These are phyloP conservation scores for Sympetrum striolatum DNA, from an alignment of 2,888 invertebrate genomes.

Conservation along the genomic window DNA sequence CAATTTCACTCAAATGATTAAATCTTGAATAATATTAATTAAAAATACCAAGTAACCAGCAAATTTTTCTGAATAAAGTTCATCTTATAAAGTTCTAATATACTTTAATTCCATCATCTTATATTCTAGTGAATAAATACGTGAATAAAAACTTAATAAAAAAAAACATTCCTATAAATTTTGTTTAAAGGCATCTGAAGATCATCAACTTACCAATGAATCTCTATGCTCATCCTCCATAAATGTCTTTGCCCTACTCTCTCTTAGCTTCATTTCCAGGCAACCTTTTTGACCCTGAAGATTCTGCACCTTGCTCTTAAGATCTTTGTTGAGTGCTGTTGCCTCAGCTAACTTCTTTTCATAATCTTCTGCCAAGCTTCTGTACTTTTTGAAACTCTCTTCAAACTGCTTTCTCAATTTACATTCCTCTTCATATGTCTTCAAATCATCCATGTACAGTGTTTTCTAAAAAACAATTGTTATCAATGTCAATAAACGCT, in stretches of 20 bases:
- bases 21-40: too few relatives aligned
- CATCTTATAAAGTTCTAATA: too few relatives aligned
- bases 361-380: background rate
- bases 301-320: background rate
- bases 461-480: background rate
- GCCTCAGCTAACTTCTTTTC: background rate
- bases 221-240: background rate
- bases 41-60: too few relatives aligned
- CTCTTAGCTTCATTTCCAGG: background rate
- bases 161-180: background rate
- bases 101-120: too few relatives aligned
- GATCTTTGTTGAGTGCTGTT: background rate
- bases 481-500: background rate
- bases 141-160: too few relatives aligned
- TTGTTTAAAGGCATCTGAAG: background rate
- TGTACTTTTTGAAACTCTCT: constrained; percentile 24
- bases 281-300: background rate
- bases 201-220: background rate
- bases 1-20: too few relatives aligned
- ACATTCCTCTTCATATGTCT: background rate
- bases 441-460: background rate
- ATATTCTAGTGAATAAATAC: too few relatives aligned
- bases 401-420: background rate
- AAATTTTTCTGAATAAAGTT: too few relatives aligned
- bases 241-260: background rate